These are phyloP conservation scores for human (Homo sapiens) DNA, from an alignment of 2,113 vertebrate genomes.

Conservation along the genomic window GRCh38 chr9:129386501-129387000, in stretches of 20 bases:
- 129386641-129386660: background rate
- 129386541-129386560: background rate
- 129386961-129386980: slow-evolving; percentile 62
- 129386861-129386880: background rate
- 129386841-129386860: background rate
- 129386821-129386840: background rate
- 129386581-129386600: background rate
- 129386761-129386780: rapidly evolving
- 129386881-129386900: background rate
- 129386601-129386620: background rate
- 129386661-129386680: background rate
- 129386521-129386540: background rate
- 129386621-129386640: background rate
- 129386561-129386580: background rate
- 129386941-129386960: background rate
- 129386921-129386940: background rate
- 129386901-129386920: background rate
- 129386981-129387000: slow-evolving; percentile 25
- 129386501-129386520: background rate
- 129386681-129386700: background rate
- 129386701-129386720: background rate
- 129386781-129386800: background rate
- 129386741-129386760: background rate
- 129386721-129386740: background rate
- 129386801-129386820: rapidly evolving